A percentile compares a stretch with the other conserved stretches of the same genome.
Evolutionary conservation across 2,888 invertebrate species (phyloP).

Genomic region (Cosmia trapezina): DNA sequence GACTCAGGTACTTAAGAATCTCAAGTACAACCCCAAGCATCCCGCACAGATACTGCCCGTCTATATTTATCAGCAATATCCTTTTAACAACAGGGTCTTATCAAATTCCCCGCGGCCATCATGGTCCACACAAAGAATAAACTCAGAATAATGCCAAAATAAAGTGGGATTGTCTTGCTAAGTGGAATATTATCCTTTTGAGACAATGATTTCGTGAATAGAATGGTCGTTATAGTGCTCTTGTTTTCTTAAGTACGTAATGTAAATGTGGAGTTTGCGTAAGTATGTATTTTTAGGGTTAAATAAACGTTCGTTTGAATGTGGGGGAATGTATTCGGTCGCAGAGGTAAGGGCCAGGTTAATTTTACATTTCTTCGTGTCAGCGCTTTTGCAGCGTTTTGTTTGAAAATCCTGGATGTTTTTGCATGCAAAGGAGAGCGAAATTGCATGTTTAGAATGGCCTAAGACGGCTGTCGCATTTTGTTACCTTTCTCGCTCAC

Average conservation of each 20-base stretch:
- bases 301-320: conserved; percentile 49
- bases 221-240: conserved; percentile 57
- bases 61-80: conserved; percentile 50
- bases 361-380: conserved; percentile 20
- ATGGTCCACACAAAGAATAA: conserved; percentile 64
- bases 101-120: conserved; percentile 60
- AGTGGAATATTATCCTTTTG: conserved; percentile 76
- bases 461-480: no score
- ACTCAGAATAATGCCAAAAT: conserved; percentile 71
- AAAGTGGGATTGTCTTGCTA: conserved; percentile 72
- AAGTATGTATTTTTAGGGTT: conserved; percentile 58
- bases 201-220: conserved; percentile 71
- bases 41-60: conserved; percentile 19
- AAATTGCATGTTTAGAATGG: conserved; percentile 11
- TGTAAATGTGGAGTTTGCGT: conserved; percentile 58
- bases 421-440: conserved; percentile 8
- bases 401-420: conserved; percentile 21
- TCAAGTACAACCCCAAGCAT: conserved; percentile 28
- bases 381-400: conserved; percentile 22
- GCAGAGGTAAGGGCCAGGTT: conserved; percentile 32
- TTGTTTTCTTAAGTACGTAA: conserved; percentile 63
- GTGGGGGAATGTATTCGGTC: conserved; percentile 26
- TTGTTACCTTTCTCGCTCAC: no score
- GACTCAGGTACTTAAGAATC: conserved; percentile 14
- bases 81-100: conserved; percentile 58